These are phyloP conservation scores for Matsumyia berberina DNA, from an alignment of 2,888 invertebrate species.

Conservation along the genomic window DNA sequence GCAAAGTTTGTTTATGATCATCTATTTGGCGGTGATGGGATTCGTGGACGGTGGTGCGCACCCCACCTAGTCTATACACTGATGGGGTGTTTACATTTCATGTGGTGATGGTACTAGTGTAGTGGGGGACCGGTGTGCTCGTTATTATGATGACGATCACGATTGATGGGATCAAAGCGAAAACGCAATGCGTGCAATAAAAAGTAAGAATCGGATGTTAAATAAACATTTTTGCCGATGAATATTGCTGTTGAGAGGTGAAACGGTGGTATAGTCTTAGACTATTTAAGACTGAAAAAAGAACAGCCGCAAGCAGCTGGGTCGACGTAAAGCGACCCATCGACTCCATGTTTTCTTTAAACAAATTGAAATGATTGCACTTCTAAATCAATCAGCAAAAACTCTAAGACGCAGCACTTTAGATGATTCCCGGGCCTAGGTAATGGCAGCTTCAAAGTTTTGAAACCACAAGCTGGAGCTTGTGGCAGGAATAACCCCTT, in stretches of 20 bases:
- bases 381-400: too few species aligned
- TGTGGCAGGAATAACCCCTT: too few species aligned
- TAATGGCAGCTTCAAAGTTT: too few species aligned
- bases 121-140: constrained; percentile 64
- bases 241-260: constrained; percentile 41
- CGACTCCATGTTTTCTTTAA: too few species aligned
- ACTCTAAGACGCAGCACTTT: too few species aligned
- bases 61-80: constrained; percentile 44
- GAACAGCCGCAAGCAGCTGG: too few species aligned
- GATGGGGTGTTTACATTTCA: constrained; percentile 69
- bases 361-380: too few species aligned
- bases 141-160: constrained; percentile 76
- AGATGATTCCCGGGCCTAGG: too few species aligned
- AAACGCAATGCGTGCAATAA: constrained; percentile 63
- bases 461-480: too few species aligned
- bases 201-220: constrained; percentile 72
- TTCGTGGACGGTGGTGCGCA: constrained; percentile 15
- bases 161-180: constrained; percentile 75
- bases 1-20: constrained; percentile 72
- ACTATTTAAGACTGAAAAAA: too few species aligned
- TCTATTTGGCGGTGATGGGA: constrained; percentile 58
- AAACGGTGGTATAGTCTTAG: not conserved
- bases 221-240: constrained; percentile 62
- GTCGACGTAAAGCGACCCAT: not conserved
- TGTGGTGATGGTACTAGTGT: constrained; percentile 34